Evolutionary conservation across 2,888 invertebrate genomes (phyloP).

Genomic region (Epirrita christyi): DNA sequence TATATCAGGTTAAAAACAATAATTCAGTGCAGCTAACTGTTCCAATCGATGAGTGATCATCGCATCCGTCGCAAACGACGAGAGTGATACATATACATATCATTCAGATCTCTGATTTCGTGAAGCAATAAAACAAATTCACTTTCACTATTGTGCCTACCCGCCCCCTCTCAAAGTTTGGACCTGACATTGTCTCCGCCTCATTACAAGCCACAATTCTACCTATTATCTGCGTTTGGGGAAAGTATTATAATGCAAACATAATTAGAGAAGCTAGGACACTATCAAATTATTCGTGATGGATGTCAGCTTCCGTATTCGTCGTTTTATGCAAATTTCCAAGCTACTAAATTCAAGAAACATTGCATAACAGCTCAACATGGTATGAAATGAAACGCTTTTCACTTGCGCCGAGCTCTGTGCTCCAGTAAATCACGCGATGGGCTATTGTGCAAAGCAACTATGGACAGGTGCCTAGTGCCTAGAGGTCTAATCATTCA

Average conservation of each 20-base stretch:
- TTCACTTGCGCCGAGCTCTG: slow-evolving; percentile 25
- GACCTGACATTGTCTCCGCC: slow-evolving; percentile 51
- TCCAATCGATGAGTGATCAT: slow-evolving; percentile 31
- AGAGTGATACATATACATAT: slow-evolving; percentile 35
- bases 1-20: no score
- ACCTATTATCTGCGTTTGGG: slow-evolving; percentile 58
- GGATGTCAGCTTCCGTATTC: slow-evolving; percentile 46
- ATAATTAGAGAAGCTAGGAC: slow-evolving; percentile 58
- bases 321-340: slow-evolving; percentile 52
- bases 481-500: slow-evolving; percentile 56
- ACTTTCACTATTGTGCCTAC: slow-evolving; percentile 54
- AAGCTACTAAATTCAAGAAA: no score
- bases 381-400: slow-evolving; percentile 12
- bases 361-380: slow-evolving; percentile 34
- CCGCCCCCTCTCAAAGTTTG: slow-evolving; percentile 17
- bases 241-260: slow-evolving; percentile 63
- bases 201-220: slow-evolving; percentile 58
- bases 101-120: slow-evolving; percentile 44
- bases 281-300: slow-evolving; percentile 57
- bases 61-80: slow-evolving; percentile 31
- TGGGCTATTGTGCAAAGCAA: slow-evolving; percentile 27
- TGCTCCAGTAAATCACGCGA: slow-evolving; percentile 40
- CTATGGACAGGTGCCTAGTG: slow-evolving; percentile 42
- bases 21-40: slow-evolving; percentile 18
- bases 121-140: slow-evolving; percentile 50